Percentiles rank a stretch among this genome's conserved stretches.
Conservation (phyloP, 2,113 vertebrate genomes). For the Apodemus speciosus region DNA sequence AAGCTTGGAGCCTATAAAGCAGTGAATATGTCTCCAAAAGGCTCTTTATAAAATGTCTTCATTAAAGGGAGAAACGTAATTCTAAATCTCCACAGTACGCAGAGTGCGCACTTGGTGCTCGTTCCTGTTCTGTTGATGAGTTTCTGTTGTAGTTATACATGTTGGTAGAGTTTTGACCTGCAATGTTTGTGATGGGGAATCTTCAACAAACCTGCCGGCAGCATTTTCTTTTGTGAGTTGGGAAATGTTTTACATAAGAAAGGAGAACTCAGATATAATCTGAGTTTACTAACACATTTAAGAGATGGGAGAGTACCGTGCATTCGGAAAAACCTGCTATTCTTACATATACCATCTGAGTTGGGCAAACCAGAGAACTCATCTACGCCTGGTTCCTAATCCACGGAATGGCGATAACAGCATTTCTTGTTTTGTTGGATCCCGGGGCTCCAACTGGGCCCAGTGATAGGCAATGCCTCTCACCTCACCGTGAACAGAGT, state of each 20-base stretch:
- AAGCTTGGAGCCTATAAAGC: constrained; percentile 36
- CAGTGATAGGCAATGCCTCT: too few species aligned
- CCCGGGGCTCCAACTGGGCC: neutral
- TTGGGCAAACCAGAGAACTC: neutral
- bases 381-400: constrained; percentile 26
- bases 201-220: neutral
- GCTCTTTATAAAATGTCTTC: constrained; percentile 33
- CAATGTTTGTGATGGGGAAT: neutral
- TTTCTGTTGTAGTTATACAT: neutral
- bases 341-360: neutral
- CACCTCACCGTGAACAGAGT: too few species aligned
- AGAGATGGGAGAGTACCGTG: neutral
- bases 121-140: neutral
- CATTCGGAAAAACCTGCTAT: neutral
- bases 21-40: constrained; percentile 21
- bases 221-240: constrained; percentile 5
- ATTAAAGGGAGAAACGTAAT: neutral
- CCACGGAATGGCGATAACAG: neutral
- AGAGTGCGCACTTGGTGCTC: neutral
- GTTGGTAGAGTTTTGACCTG: neutral
- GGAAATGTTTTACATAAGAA: constrained; percentile 12
- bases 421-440: too few species aligned
- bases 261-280: constrained; percentile 13
- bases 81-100: neutral
- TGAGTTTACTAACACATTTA: neutral